Base-by-base conservation (phyloP, 2,797 vertebrate genomes). In the Gadopsis bispinosus region DNA sequence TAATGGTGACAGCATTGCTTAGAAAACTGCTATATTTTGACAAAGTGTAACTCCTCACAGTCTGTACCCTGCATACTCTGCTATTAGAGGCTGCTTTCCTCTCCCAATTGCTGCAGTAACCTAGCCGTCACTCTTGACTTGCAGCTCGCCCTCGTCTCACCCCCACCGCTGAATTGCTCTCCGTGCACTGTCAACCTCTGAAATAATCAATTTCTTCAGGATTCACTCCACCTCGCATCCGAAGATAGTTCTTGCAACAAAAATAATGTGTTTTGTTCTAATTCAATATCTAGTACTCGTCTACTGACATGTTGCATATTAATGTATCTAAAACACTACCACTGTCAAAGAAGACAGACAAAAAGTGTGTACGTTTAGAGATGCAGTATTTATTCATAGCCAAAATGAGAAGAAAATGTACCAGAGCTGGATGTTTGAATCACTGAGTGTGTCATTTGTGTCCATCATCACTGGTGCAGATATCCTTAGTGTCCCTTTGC, bases 401-500 rank as follows among this genome's bases (percentile, higher is more conserved):
- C 12, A 64, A 14, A 58, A 11, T 11, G 16, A 37, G 31, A n/a
- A 12, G 45, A 37, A 37, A 37, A 31, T 45, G n/a, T 16, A 47
- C 5, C 13, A 45, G 8, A 67, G 63, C 69, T 87, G 90, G 88
- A 92, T 80, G 90, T 92, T 67, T 90, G 81, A 80, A 62, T 89
- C 81, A 89, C 1, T 89, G 83, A 53, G 53, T 76, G 60, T 65
- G 69, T 83, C 56, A 83, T 77, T 59, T 70, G 41, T 55, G 17
- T 70, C 65, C 66, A 80, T 83, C 45, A 61, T 61, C 81, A 68
- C 45, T 85, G 80, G 67, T 80, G 84, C 83, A 90, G 61, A 88
- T 74, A 83, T 92, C 89, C 85, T 83, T 29, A 50, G 29, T 76
- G 71, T 37, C 45, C 43, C 55, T 76, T 33, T 35, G 37, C 5